These are phyloP conservation scores for Reinhardtius hippoglossoides DNA, from an alignment of 2,113 vertebrate species.

Conservation along the genomic window DNA sequence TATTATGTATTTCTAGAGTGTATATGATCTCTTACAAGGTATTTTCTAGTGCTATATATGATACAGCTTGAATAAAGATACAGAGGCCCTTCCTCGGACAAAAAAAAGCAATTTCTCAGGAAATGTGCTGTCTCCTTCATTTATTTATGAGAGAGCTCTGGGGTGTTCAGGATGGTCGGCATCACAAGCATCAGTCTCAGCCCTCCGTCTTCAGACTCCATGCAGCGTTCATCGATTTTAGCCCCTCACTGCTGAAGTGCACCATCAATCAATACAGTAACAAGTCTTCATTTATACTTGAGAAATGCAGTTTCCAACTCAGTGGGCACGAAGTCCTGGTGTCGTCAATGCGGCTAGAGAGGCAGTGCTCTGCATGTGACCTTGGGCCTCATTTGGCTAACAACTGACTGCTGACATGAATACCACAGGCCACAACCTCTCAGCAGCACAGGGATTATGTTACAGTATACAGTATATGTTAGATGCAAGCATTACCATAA, in stretches of 20 bases:
- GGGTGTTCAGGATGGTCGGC: conserved; percentile 67
- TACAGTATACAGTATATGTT: background rate
- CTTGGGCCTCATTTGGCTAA: conserved; percentile 30
- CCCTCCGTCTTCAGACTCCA: conserved; percentile 66
- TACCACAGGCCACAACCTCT: background rate
- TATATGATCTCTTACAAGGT: background rate
- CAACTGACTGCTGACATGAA: conserved; percentile 5
- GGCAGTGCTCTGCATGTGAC: conserved; percentile 24
- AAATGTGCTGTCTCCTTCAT: conserved; percentile 60
- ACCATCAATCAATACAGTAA: conserved; percentile 83
- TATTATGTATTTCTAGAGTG: conserved; percentile 4
- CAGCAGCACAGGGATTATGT: background rate
- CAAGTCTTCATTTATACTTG: conserved; percentile 84
- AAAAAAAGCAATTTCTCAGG: conserved; percentile 51
- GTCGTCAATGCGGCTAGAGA: conserved; percentile 25
- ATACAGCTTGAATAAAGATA: conserved; percentile 23
- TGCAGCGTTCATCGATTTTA: conserved; percentile 79
- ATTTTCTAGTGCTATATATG: conserved; percentile 10
- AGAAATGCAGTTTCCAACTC: conserved; percentile 74
- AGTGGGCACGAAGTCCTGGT: conserved; percentile 38
- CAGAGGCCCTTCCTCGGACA: conserved; percentile 12
- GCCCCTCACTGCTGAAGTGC: conserved; percentile 73
- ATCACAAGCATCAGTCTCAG: conserved; percentile 72
- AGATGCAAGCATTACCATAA: background rate
- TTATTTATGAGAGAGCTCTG: conserved; percentile 76